Evolutionary conservation across 2,888 invertebrate genomes (phyloP).

Genomic region (Subacronicta megacephala): DNA sequence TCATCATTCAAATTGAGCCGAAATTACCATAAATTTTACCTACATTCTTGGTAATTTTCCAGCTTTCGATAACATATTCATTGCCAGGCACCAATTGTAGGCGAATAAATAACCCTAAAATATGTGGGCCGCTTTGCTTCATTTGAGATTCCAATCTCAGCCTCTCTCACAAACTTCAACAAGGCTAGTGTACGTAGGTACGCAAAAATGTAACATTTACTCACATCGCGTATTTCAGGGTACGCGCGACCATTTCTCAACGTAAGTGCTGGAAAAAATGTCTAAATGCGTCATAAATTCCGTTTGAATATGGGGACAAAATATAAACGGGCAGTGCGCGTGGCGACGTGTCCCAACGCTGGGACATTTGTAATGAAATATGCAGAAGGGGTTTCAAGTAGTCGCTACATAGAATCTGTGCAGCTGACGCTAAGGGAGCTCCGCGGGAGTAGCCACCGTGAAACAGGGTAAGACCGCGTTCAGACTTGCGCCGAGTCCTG

Average conservation of each 20-base stretch:
- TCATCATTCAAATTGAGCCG: conserved; percentile 1
- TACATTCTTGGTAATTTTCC: conserved; percentile 12
- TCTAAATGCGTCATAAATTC: conserved; percentile 50
- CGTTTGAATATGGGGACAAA: conserved; percentile 50
- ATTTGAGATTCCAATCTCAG: conserved; percentile 53
- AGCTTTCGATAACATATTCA: conserved; percentile 33
- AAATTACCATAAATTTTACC: conserved; percentile 4
- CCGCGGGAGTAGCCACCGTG: conserved; percentile 49
- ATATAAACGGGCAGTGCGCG: conserved; percentile 50
- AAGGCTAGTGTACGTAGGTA: conserved; percentile 22
- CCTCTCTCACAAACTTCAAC: conserved; percentile 45
- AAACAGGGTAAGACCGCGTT: conserved; percentile 49
- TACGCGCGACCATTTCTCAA: conserved; percentile 33
- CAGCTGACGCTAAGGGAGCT: conserved; percentile 42
- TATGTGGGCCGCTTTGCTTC: conserved; percentile 43
- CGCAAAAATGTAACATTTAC: conserved; percentile 39
- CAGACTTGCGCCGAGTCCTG: conserved; percentile 47
- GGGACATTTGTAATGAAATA: conserved; percentile 60
- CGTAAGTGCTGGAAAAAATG: conserved; percentile 35
- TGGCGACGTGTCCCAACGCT: conserved; percentile 45
- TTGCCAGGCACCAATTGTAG: conserved; percentile 24
- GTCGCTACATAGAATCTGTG: conserved; percentile 45
- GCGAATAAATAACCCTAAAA: conserved; percentile 50
- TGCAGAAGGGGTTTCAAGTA: conserved; percentile 51
- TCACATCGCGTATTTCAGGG: conserved; percentile 34